Evolutionary conservation across 2,113 vertebrate genomes (phyloP), one percentile per base, ranked within the genome.

Genomic region (Callopanchax toddi): DNA sequence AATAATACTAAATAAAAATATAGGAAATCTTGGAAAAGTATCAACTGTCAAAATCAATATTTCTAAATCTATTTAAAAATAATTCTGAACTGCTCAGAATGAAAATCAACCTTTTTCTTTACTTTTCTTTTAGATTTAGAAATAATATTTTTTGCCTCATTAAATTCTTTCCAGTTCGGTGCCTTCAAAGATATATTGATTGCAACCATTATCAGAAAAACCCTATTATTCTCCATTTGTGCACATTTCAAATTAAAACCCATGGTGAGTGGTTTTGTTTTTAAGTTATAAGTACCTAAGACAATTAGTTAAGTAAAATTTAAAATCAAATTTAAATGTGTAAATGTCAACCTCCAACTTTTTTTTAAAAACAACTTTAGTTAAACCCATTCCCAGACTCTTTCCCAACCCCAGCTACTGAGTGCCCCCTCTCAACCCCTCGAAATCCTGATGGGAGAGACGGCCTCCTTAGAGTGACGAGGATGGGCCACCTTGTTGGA

Each of bases 401-500:
- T 67, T 45, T 52, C 86, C 85, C 84, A 61, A 25, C 74, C 84
- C 82, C 74, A 57, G 65, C 83, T 70, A 83, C 67, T 79, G 82
- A 86, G 74, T 64, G 89, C 89, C 91, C 89, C 91, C 93, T 91
- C 92, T 91, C 93, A 86, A 94, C 92, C 95, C 89, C 86, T 92
- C 93, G 93, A 94, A 92, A 89, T 93, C 89, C 88, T 87, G 84
- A 87, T 81, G 82, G 87, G 82, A 88, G 91, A 89, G 86, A 90
- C 92, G 94, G 94, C 94, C 94, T 93, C 94, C 95, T 94, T 93
- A 93, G 94, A 95, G 92, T 93, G 95, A 94, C 94, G 96, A 95
- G 90, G 95, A 98, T 96, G 96, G 93, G 97, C 96, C 97, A 99
- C 97, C 97, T 99, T 96, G 94, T 99, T 99, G 96, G 97, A 97